phyloP scores from a whole-genome alignment of 2,888 invertebrate genomes.

The Prenolepis imparis region DNA sequence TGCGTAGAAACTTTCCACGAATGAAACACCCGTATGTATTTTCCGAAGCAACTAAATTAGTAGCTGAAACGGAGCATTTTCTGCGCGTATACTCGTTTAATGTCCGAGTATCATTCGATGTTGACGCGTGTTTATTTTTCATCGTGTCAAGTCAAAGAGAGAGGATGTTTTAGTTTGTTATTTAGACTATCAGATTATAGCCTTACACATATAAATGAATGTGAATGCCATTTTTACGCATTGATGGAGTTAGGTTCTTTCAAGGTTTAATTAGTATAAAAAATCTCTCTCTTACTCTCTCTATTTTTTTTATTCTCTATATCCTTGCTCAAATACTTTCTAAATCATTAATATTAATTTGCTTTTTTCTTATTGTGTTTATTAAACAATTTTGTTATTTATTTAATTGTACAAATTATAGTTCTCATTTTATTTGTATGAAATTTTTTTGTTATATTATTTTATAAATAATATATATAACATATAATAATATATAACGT shows the following conservation, averaged over 20 bases:
- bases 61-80: not conserved
- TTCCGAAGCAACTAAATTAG: not conserved
- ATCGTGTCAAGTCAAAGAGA: not conserved
- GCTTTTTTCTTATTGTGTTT: not conserved
- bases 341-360: not conserved
- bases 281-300: not conserved
- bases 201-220: not conserved
- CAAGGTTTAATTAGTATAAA: not conserved
- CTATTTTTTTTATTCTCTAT: not conserved
- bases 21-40: not conserved
- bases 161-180: not conserved
- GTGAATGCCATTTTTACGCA: not conserved
- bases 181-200: not conserved
- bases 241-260: not conserved
- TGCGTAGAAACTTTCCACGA: not conserved
- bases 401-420: not conserved
- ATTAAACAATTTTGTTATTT: slow-evolving; percentile 8
- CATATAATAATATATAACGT: not conserved
- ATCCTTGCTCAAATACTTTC: not conserved
- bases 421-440: not conserved
- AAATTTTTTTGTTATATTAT: not conserved
- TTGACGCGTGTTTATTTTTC: not conserved
- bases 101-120: not conserved
- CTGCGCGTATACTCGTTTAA: not conserved
- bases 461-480: slow-evolving; percentile 18